Base-by-base conservation (phyloP, 2,797 vertebrate genomes). In the Tympanoctomys barrerae region DNA sequence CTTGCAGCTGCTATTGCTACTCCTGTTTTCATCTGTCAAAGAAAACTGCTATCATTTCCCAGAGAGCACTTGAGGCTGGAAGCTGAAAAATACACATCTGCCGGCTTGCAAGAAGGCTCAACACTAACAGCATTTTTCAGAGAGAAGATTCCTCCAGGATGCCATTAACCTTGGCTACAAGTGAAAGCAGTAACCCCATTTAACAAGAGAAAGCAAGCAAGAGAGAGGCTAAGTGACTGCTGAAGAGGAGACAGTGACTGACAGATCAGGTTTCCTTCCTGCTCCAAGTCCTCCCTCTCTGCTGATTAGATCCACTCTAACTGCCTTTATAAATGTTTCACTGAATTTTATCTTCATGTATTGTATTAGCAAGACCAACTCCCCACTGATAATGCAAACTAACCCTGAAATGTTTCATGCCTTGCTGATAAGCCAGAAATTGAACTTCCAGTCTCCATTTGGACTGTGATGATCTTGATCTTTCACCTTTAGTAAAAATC, bases 401-500 rank as follows among this genome's bases (percentile, higher is more conserved):
- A 94, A 97, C 96, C 97, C 68, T 94, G 95, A 95, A 98, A 96
- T 95, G 94, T 91, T 98, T 97, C 97, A 89, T 52, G 80, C 83
- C 82, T 94, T 42, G 13, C 70, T 75, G 93, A 96, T 96, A 97
- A 94, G 97, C 82, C 97, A 97, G 80, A 98, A 96, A 97, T 94
- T 97, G 96, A 98, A 98, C 97, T 98, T 98, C 96, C 96, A 87
- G 80, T 97, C 97, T 98, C 97, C 95, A 88, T 97, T 97, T 97
- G 90, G 97, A 97, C 97, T 64, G 11, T 94, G 95, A 98, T 97
- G 98, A 98, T 98, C 97, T 98, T 98, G 98, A 98, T 98, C 98
- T 98, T 98, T 99, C 97, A 98, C 98, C 98, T 97, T 91, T 92
- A 96, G 92, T 93, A 97, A 98, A 94, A 98, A 98, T 97, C 96